Evolutionary conservation across 2,888 invertebrate species (phyloP), one percentile per base, ranked within the genome.

Genomic region (Escarpia spicata): DNA sequence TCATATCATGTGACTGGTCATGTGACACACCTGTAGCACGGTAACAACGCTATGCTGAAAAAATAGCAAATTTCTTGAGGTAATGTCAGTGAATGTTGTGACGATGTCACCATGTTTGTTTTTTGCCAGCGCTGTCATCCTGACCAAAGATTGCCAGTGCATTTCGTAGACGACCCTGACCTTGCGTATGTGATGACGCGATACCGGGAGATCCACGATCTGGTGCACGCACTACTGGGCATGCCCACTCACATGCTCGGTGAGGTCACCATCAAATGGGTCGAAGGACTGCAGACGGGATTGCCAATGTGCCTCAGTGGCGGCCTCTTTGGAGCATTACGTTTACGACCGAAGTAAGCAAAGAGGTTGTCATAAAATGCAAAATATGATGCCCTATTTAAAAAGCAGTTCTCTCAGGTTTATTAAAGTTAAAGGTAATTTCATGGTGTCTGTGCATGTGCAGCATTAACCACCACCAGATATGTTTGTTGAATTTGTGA

Each of bases 151-250:
- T 97, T 98, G 94, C 97, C 98, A 31, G 99, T 99, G 0, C 98
- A 98, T 95, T 99, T 99, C 97, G 97, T 99, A 92, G 98, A 98
- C 94, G 98, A 99, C 96, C 97, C 97, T 1, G 98, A 99, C 94
- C 96, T 99, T 95, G 99, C 99, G 6, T 99, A 99, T 97, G 98
- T 99, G 91, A 99, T 99, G 98, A 98, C 99, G 96, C 97, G 99
- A 92, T 99, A 99, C 96, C 97, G 99, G 94, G 99, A 99, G 97
- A 98, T 98, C 12, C 99, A 99, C 96, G 99, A 99, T 97, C 97
- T 99, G 94, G 97, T 98, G 93, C 99, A 99, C 97, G 98, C 99
- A 0, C 93, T 96, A 45, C 97, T 99, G 90, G 98, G 98, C 94
- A 99, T 99, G 98, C 99, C 98, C 89, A 96, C 96, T 15, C 95